Evolutionary conservation across 2,888 invertebrate genomes (phyloP), one percentile per base, ranked within the genome.

Genomic region (Caradrina clavipalpis): DNA sequence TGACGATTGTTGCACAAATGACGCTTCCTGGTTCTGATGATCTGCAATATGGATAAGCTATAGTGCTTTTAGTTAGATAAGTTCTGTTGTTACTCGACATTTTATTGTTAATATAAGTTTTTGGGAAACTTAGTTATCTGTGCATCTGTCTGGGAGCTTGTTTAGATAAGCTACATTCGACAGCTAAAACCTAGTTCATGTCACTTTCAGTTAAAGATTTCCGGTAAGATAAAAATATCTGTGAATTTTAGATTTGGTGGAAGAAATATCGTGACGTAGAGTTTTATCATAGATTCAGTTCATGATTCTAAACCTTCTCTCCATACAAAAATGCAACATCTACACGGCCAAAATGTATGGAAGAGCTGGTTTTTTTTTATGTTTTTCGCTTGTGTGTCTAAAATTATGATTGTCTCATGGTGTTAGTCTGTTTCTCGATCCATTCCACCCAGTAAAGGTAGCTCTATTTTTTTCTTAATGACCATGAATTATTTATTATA

Each of bases 21-120:
- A 76, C 51, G 31, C 73, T 85, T 86, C 86, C 85, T 84, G 74
- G 78, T 84, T 76, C 70, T 83, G 76, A 80, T 80, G 77, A 81
- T 77, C 69, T 69, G 69, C 65, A 59, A 39, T 71, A 68, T 72
- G 66, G 69, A 75, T 69, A 72, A 80, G 55, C 49, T 56, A 68
- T 68, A 70, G 53, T 61, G 56, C 62, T 56, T 3, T 54, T 10
- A 54, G 47, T 76, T 42, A 57, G 39, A 61, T 65, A 59, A 61
- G 49, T 59, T 45, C 45, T 45, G 17, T 45, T 62, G 13, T 56
- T 31, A 39, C 42, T 66, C 8, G 51, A 26, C 21, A 31, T 61
- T 63, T 65, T 45, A 39, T 26, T 39, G 13, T 39, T 31, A 22
- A 60, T 19, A 57, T 63, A 45, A 21, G 8, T 63, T 63, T 67